These are phyloP conservation scores for Triplophysa dalaica DNA, from an alignment of 2,113 vertebrate species.

Conservation along the genomic window DNA sequence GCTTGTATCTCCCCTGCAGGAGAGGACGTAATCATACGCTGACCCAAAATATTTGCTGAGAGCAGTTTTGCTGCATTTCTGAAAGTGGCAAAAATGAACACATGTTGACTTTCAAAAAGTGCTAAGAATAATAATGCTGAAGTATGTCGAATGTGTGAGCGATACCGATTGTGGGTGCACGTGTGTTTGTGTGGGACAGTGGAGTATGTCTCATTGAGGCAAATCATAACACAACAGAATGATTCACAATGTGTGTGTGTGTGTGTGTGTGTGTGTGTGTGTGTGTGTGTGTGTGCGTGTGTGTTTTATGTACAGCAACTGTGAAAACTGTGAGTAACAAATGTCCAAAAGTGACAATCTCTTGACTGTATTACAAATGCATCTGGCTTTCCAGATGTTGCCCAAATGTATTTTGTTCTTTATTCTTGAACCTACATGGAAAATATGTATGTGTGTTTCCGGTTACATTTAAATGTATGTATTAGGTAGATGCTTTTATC, in stretches of 20 bases:
- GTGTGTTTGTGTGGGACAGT: background rate
- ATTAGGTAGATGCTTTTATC: background rate
- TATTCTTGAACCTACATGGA: constrained; percentile 10
- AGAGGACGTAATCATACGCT: background rate
- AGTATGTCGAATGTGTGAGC: background rate
- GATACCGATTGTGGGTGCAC: background rate
- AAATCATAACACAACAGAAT: too few species aligned
- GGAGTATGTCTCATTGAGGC: background rate
- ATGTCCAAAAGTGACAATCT: background rate
- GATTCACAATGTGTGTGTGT: too few species aligned
- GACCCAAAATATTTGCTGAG: constrained; percentile 24
- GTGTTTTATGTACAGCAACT: background rate
- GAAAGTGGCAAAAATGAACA: background rate
- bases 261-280: too few species aligned
- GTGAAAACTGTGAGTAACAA: background rate
- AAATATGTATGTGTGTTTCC: background rate
- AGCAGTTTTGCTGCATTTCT: background rate
- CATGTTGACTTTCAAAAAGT: background rate
- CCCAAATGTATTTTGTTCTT: background rate
- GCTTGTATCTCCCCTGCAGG: background rate
- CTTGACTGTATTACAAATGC: background rate
- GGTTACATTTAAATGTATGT: too few species aligned
- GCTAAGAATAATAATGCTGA: background rate
- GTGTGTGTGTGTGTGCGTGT: background rate
- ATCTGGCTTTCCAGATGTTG: background rate